phyloP scores from a whole-genome alignment of 2,797 vertebrate species.

The Glyptemys insculpta region DNA sequence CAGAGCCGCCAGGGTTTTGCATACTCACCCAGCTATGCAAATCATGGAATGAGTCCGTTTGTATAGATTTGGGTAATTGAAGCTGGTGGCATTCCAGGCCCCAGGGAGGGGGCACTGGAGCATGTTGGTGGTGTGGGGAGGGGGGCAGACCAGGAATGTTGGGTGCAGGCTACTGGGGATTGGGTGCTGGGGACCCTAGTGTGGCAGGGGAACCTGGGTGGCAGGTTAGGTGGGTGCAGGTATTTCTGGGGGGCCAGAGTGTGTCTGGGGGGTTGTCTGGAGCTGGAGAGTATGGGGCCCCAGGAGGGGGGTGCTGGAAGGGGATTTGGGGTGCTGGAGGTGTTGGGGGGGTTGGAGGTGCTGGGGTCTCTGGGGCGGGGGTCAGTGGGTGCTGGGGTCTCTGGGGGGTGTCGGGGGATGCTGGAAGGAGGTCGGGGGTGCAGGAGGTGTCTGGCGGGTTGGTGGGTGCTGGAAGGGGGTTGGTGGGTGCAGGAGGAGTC shows the following conservation, averaged over 20 bases:
- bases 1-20: neutral
- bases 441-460: too few relatives aligned
- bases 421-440: neutral
- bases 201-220: neutral
- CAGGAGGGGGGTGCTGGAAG: too few relatives aligned
- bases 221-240: neutral
- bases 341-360: neutral
- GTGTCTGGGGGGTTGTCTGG: too few relatives aligned
- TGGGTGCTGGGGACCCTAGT: neutral
- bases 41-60: neutral
- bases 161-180: neutral
- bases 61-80: neutral
- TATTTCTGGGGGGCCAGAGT: too few relatives aligned
- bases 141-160: neutral
- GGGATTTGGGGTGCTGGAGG: too few relatives aligned
- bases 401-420: neutral
- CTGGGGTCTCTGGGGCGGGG: neutral
- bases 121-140: neutral
- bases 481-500: too few relatives aligned
- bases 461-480: too few relatives aligned
- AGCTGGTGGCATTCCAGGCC: neutral
- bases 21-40: neutral
- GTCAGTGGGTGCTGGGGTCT: too few relatives aligned
- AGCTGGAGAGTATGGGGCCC: too few relatives aligned
- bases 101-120: neutral